Base-by-base conservation (phyloP, 2,888 invertebrate genomes). In the Pseudoips prasinana region DNA sequence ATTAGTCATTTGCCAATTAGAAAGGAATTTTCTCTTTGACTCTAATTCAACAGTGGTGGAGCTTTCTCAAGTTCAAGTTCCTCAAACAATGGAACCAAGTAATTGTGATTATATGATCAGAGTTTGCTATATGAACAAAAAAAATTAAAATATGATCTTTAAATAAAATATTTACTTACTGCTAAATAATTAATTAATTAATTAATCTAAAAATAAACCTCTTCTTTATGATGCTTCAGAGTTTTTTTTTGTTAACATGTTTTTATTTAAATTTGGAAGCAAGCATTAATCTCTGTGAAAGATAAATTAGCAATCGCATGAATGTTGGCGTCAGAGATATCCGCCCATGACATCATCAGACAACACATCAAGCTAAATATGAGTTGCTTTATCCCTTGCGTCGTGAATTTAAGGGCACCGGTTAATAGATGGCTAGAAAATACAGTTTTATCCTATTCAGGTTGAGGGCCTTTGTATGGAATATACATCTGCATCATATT, bases 331-430 rank as follows among this genome's bases (percentile, higher is more conserved):
- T 49, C 48, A 58, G 33, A 58, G 45, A 63, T 53, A 61, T 61
- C 57, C 62, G 55, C 55, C 49, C 49, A 72, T 76, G 75, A 76
- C 72, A 72, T 76, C 77, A 74, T 50, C 62, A 46, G 41, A 38
- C 25, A 33, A 42, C 31, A 47, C 48, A 42, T 27, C 37, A 45
- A 17, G 26, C 33, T 44, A 34, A 22, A 14, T 25, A 10, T 1
- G 10, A 18, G 9, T 18, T 11, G 9, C 8, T 20, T 28, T 32
- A 4, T 11, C 14, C 6, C 27, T 7, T 7, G 10, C 7, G 25
- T 29, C 14, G 22, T 10, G 8, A 33, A 37, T 29, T 35, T 33
- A 46, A 3, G 11, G 17, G 11, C 6, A 29, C 58, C 54, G 53
- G 36, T 14, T 14, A 2, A 14, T 14, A 14, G 3, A n/a, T 14